Base-by-base conservation (phyloP, 2,113 vertebrate species). In the Alethe diademata region DNA sequence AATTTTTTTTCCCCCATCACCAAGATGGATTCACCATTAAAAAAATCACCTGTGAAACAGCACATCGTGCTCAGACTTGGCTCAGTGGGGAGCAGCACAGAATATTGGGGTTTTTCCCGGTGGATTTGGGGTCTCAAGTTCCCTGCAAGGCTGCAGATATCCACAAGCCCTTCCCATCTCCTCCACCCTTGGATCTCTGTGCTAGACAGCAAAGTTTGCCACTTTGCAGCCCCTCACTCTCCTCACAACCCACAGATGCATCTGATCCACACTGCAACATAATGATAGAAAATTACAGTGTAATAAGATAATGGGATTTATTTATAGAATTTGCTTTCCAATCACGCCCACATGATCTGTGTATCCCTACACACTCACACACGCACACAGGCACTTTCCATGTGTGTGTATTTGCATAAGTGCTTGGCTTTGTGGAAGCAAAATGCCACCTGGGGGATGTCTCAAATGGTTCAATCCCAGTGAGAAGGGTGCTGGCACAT, bases 301-400 rank as follows among this genome's bases (percentile, higher is more conserved):
- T 92, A 97, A 97, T 95, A 92, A 93, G 92, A 88, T 92, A 96
- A 96, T 96, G 93, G 91, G 93, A 91, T 96, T 96, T 97, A 95
- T 94, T 97, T 98, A 96, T 97, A 96, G 94, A 88, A 86, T 93
- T 91, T 90, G 73, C 92, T 93, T 95, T 96, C 88, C 84, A 72
- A 92, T 96, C 95, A 66, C 82, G 78, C 89, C 92, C 86, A 96
- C 71, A 61, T 29, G 71, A 78, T 93, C 61, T 51, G 58, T 96
- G 74, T 57, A 82, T 86, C 69, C 60, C 50, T 57, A 90, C 75
- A 69, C 56, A 43, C 76, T 36, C 64, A 23, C 53, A 45, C 48
- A 24, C 60, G 6, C 51, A 17, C 86, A 94, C 76, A 74, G 61
- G 86, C 91, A 36, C 86, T 92, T 74, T 88, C 90, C 86, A 57